Evolutionary conservation across 1,140 invertebrate genomes (phyloP).

Genomic region (Apolygus lucorum): DNA sequence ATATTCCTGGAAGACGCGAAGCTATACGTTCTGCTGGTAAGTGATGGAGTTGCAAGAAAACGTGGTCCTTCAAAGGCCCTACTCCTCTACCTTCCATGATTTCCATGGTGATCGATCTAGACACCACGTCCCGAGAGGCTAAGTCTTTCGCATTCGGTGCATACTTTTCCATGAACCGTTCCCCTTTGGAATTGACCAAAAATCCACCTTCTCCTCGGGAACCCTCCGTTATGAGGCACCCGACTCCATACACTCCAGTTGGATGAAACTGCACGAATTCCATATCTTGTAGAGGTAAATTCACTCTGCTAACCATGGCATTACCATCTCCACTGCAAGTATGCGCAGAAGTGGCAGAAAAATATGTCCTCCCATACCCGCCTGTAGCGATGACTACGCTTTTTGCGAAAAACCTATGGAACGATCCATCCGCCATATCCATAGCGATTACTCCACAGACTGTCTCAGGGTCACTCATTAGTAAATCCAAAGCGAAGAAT

Average conservation of each 20-base stretch:
- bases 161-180: slow-evolving; percentile 79
- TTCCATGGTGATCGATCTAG: slow-evolving; percentile 72
- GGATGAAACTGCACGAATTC: slow-evolving; percentile 87
- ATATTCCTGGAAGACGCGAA: slow-evolving; percentile 47
- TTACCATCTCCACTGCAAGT: slow-evolving; percentile 80
- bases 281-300: slow-evolving; percentile 64
- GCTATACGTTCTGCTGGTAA: slow-evolving; percentile 61
- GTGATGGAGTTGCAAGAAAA: slow-evolving; percentile 69
- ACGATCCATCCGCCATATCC: slow-evolving; percentile 68
- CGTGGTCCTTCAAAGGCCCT: slow-evolving; percentile 72
- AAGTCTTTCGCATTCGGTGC: slow-evolving; percentile 80
- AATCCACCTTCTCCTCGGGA: slow-evolving; percentile 71
- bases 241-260: slow-evolving; percentile 56
- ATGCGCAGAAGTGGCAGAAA: slow-evolving; percentile 78
- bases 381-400: slow-evolving; percentile 60
- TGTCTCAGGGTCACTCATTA: slow-evolving; percentile 59
- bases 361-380: slow-evolving; percentile 61
- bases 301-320: slow-evolving; percentile 65
- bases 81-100: slow-evolving; percentile 71
- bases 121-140: slow-evolving; percentile 76
- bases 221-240: slow-evolving; percentile 79
- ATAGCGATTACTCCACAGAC: slow-evolving; percentile 65
- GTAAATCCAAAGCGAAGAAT: slow-evolving; percentile 71
- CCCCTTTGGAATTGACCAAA: slow-evolving; percentile 69
- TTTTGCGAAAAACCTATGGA: slow-evolving; percentile 66